Evolutionary conservation across 2,888 invertebrate genomes (phyloP).

Genomic region (Macrophya annulata): DNA sequence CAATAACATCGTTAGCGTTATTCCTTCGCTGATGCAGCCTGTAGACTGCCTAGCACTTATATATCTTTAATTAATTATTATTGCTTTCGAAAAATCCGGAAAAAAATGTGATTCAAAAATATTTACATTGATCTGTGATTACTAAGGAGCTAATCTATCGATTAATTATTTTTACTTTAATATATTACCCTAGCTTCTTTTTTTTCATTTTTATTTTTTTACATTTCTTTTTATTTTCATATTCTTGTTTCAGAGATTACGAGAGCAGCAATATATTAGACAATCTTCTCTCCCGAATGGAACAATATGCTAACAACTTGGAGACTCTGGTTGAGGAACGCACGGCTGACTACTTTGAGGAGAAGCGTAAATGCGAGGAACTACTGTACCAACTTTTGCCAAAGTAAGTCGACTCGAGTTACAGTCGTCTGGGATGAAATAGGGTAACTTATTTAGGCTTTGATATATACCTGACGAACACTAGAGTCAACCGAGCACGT

Average conservation of each 20-base stretch:
- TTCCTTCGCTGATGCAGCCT: not conserved
- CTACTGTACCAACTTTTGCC: conserved; percentile 97
- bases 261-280: conserved; percentile 97
- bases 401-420: conserved; percentile 83
- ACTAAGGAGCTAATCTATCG: not conserved
- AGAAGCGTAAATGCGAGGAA: conserved; percentile 99
- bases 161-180: not conserved
- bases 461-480: not conserved
- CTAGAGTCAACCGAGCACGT: not conserved
- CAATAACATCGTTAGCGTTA: not conserved
- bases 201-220: not conserved
- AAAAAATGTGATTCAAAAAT: not conserved
- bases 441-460: not conserved
- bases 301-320: conserved; percentile 99
- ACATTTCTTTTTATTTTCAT: not conserved
- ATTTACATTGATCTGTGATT: not conserved
- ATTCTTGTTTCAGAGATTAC: conserved; percentile 85
- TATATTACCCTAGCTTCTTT: not conserved
- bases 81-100: not conserved
- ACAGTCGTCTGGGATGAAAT: not conserved
- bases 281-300: conserved; percentile 98
- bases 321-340: conserved; percentile 97
- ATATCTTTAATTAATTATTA: too few species aligned
- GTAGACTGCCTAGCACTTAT: too few species aligned
- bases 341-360: conserved; percentile 98